Conservation (phyloP, 2,888 invertebrate genomes). For the Crossocerus cetratus region DNA sequence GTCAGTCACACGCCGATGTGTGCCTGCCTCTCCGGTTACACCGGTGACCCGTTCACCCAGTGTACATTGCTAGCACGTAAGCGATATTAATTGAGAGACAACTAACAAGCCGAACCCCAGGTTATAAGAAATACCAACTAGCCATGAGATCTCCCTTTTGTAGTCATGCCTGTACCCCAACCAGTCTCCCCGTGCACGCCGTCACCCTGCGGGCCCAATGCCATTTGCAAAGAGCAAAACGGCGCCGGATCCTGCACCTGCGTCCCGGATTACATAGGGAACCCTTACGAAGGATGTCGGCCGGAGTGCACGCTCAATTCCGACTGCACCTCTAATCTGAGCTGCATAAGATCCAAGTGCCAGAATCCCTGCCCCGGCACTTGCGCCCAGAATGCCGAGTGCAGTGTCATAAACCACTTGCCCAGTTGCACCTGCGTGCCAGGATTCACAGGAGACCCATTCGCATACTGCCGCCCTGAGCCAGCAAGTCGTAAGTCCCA, state of each 20-base stretch:
- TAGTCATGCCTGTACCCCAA: conserved; percentile 43
- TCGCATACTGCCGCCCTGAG: conserved; percentile 80
- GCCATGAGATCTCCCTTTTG: conserved; percentile 56
- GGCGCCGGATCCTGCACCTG: conserved; percentile 88
- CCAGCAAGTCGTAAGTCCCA: conserved; percentile 70
- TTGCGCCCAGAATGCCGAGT: conserved; percentile 81
- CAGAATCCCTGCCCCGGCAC: conserved; percentile 78
- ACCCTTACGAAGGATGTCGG: conserved; percentile 80
- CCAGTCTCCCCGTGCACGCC: conserved; percentile 81
- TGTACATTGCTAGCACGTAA: conserved; percentile 79
- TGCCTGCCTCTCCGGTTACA: conserved; percentile 79
- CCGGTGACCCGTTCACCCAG: conserved; percentile 83
- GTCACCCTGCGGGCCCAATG: conserved; percentile 87
- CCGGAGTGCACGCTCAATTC: conserved; percentile 77
- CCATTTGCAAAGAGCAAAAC: conserved; percentile 85
- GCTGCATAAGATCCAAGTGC: conserved; percentile 78
- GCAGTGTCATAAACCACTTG: conserved; percentile 87
- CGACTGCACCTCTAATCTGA: conserved; percentile 77
- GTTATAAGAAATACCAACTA: not conserved
- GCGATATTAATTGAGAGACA: not conserved
- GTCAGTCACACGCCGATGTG: conserved; percentile 78
- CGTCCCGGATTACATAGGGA: conserved; percentile 84
- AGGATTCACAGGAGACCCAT: conserved; percentile 83
- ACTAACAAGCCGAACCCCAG: not conserved
- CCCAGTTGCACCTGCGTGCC: conserved; percentile 86